phyloP scores from a whole-genome alignment of 2,113 vertebrate genomes.

The Ivindomyrus marchei region DNA sequence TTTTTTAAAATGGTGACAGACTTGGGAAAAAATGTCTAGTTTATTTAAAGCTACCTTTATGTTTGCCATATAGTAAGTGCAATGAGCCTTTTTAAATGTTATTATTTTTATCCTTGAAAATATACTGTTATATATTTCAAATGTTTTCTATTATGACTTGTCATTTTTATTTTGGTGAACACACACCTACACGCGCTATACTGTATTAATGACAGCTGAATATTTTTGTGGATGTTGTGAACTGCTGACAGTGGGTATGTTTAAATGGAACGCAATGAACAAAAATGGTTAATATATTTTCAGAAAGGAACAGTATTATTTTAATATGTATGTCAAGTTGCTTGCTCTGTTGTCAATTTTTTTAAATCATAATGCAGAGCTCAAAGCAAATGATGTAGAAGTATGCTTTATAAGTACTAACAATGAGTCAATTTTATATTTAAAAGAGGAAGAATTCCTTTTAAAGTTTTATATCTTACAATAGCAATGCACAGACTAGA shows the following conservation, averaged over 20 bases:
- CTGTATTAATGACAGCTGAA: conserved; percentile 59
- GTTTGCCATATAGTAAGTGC: conserved; percentile 76
- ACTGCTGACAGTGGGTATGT: conserved; percentile 61
- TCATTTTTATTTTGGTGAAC: conserved; percentile 54
- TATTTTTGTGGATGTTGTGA: conserved; percentile 64
- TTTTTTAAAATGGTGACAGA: conserved; percentile 47
- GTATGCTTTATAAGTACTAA: conserved; percentile 74
- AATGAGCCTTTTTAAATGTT: conserved; percentile 74
- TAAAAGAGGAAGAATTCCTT: conserved; percentile 25
- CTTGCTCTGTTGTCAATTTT: conserved; percentile 67
- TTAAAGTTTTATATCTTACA: conserved; percentile 24
- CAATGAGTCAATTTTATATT: conserved; percentile 32
- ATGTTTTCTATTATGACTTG: conserved; percentile 62
- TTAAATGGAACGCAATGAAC: conserved; percentile 49
- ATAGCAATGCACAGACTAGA: conserved; percentile 19
- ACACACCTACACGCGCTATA: conserved; percentile 53
- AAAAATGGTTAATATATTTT: conserved; percentile 67
- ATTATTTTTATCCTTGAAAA: conserved; percentile 59
- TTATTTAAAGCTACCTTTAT: conserved; percentile 92
- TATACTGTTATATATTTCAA: conserved; percentile 58
- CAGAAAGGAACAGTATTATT: conserved; percentile 69
- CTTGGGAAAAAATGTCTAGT: conserved; percentile 66
- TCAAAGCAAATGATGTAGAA: conserved; percentile 63
- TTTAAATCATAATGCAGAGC: conserved; percentile 57
- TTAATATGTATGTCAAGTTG: conserved; percentile 67